phyloP scores from a whole-genome alignment of 2,797 vertebrate species.

The Synanceia verrucosa region DNA sequence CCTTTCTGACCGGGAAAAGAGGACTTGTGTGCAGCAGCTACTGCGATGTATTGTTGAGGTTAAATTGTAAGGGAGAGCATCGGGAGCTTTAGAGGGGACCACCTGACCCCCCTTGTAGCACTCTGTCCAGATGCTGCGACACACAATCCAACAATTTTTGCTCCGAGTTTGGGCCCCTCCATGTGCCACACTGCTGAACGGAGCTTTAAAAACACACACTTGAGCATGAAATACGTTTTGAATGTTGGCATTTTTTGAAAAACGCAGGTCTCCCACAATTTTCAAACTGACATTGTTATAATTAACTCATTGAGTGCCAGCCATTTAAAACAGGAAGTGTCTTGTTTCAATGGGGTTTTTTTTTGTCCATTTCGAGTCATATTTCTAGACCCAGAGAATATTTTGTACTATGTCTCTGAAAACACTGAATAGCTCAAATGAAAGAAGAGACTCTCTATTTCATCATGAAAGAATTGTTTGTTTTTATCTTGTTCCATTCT shows the following conservation, averaged over 20 bases:
- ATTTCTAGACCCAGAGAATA: too few relatives aligned
- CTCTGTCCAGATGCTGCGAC: background rate
- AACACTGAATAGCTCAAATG: too few relatives aligned
- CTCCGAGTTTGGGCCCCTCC: background rate
- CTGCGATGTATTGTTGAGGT: conserved; percentile 44
- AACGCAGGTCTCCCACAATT: background rate
- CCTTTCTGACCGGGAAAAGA: conserved; percentile 54
- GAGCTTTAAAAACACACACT: background rate
- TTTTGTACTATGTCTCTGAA: too few relatives aligned
- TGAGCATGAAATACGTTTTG: background rate
- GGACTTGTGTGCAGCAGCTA: conserved; percentile 42
- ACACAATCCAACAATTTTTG: too few relatives aligned
- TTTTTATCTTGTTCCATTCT: too few relatives aligned
- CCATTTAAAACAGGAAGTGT: too few relatives aligned
- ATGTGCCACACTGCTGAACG: background rate
- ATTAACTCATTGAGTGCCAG: too few relatives aligned
- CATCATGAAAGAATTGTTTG: too few relatives aligned
- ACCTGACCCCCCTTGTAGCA: background rate
- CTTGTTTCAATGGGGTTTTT: too few relatives aligned
- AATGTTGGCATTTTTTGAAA: background rate
- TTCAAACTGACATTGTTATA: too few relatives aligned
- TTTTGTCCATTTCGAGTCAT: too few relatives aligned
- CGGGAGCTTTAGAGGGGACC: conserved; percentile 4
- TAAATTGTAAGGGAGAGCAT: conserved; percentile 15
- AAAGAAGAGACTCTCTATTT: too few relatives aligned